Base-by-base conservation (phyloP, 2,888 invertebrate genomes). In the Agrotis exclamationis region DNA sequence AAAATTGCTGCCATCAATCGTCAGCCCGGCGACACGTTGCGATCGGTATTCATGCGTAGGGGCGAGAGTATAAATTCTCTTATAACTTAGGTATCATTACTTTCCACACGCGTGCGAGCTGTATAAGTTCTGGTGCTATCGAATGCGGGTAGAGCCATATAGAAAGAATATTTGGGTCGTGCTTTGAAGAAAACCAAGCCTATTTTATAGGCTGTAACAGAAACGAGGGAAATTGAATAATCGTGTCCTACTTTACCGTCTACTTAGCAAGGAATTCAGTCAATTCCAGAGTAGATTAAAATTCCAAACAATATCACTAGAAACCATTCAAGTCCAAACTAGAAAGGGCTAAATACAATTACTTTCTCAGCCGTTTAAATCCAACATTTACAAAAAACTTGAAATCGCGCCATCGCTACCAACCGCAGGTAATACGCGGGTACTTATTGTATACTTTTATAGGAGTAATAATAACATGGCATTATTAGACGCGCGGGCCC, bases 1-100 rank as follows among this genome's bases (percentile, higher is more conserved):
- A 90, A 87, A 88, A 91, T 92, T 90, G 88, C 91, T 82, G 85
- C 87, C 90, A 92, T 91, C 90, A 91, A 91, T 92, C 91, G 89
- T 87, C 85, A 80, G 74, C 67, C 84, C 80, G 84, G 86, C 86
- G 88, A 86, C 89, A 87, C 83, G 86, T 83, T 83, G 87, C 88
- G 85, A 87, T 87, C 87, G 85, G 84, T 80, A 88, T 87, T 86
- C 88, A 84, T 81, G 83, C 82, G 82, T 84, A 74, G 76, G 80
- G 80, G 75, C 70, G 80, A 79, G 76, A 82, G 71, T 58, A 86
- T 82, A 86, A 64, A 83, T 85, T 85, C 76, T 76, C 69, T 79
- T 83, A 82, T 82, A 83, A 83, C 80, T 76, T 85, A 74, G 73
- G 77, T 79, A 77, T 81, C 84, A 80, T 82, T 86, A 86, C 79